A percentile compares a stretch with the other conserved stretches of the same genome.
Evolutionary conservation across 2,113 vertebrate species (phyloP).

Genomic region (Pandion haliaetus): DNA sequence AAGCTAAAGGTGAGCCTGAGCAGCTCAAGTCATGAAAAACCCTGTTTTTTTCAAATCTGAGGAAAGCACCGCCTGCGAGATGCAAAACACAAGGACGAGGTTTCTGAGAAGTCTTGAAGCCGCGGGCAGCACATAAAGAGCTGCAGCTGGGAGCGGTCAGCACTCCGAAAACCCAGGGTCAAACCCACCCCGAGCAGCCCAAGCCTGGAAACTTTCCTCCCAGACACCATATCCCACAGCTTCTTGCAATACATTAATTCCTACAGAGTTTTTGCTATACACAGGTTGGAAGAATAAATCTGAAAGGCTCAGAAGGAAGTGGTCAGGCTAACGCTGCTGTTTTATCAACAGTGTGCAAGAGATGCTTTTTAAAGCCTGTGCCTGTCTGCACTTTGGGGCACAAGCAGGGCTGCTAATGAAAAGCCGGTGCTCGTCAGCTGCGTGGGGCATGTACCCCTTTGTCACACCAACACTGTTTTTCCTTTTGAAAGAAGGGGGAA

Average conservation of each 20-base stretch:
- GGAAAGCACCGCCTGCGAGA: neutral
- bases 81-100: neutral
- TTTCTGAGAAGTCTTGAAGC: neutral
- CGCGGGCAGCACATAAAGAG: neutral
- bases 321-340: accelerated
- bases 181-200: neutral
- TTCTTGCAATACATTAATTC: neutral
- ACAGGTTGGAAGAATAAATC: neutral
- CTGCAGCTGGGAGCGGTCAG: accelerated
- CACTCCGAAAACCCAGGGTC: neutral
- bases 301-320: neutral
- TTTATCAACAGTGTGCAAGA: neutral
- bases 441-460: neutral
- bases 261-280: neutral
- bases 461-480: neutral
- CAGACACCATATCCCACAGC: neutral
- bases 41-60: neutral
- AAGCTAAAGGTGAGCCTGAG: neutral
- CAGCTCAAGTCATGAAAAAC: neutral
- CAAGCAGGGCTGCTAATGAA: neutral
- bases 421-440: neutral
- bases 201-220: neutral
- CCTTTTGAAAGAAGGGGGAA: neutral
- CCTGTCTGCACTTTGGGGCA: neutral
- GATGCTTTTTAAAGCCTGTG: neutral